These are phyloP conservation scores for Coelinius sp. DNA, from an alignment of 2,888 invertebrate genomes.

Conservation along the genomic window DNA sequence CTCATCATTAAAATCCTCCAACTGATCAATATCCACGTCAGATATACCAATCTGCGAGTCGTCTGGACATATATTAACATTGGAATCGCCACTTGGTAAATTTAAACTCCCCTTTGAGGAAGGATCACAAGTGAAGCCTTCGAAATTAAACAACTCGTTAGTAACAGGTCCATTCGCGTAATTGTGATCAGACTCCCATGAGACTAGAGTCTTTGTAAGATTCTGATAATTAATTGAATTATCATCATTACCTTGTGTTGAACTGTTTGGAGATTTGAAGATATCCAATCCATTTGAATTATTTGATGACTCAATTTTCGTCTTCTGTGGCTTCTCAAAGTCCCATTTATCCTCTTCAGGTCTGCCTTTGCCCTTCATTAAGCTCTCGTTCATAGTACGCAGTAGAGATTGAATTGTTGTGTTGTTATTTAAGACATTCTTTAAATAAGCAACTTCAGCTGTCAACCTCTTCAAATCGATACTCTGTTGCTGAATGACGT, in stretches of 20 bases:
- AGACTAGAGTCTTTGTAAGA: neutral
- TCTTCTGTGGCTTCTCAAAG: neutral
- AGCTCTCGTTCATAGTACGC: conserved; percentile 68
- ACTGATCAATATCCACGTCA: neutral
- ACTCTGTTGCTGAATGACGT: conserved; percentile 72
- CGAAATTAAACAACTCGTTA: conserved; percentile 34
- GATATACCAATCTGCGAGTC: neutral
- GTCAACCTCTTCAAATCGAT: conserved; percentile 71
- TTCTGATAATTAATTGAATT: neutral
- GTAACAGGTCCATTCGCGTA: conserved; percentile 39
- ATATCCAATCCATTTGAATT: neutral
- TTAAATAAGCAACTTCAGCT: conserved; percentile 74
- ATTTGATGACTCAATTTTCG: too few relatives aligned
- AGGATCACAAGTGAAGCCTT: conserved; percentile 27
- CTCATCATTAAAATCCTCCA: neutral
- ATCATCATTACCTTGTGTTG: neutral
- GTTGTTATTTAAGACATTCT: conserved; percentile 73
- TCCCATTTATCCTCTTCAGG: conserved; percentile 10
- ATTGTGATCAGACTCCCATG: conserved; percentile 37
- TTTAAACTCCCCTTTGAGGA: neutral
- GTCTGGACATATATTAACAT: neutral
- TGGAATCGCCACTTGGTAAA: too few relatives aligned
- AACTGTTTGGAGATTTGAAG: neutral
- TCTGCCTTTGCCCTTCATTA: conserved; percentile 33
- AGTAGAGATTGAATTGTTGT: conserved; percentile 72